Base-by-base conservation (phyloP, 2,113 vertebrate genomes). In the Entosphenus tridentatus region DNA sequence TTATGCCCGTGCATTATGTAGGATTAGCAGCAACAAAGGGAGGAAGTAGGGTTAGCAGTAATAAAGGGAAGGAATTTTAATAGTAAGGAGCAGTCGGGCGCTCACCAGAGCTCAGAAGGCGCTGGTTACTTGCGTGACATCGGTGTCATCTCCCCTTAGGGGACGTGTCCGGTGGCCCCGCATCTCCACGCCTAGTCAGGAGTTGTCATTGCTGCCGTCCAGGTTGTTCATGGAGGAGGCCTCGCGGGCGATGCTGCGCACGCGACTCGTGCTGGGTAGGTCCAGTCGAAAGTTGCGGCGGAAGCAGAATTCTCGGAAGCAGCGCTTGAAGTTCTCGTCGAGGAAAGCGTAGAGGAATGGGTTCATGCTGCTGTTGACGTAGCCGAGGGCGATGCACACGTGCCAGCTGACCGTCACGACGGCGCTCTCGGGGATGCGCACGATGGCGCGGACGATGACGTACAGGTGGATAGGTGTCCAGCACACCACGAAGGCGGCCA, bases 401-500 rank as follows among this genome's bases (percentile, higher is more conserved):
- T 97, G 91, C 84, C 95, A 86, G 78, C 83, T 81, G 71, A 86
- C 87, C 73, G 84, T 76, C 73, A 93, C 85, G 0, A 89, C 76
- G 10, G 84, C 86, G 76, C 89, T 88, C 71, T 79, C 79, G 74
- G 92, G 74, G 8, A 95, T 85, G 71, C 83, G 78, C 76, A 90
- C 86, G 76, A 93, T 78, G 0, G 84, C 91, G 80, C 80, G 90
- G 76, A 96, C 72, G 1, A 97, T 97, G 79, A 96, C 91, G 56
- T 95, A 97, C 79, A 97, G 83, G 78, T 97, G 92, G 77, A 97
- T 97, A 73, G 92, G 92, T 0, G 91, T 89, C 92, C 92, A 96
- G 78, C 90, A 95, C 78, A 97, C 74, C 74, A 97, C 88, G 79
- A 97, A 97, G 75, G 85, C 91, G 0, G 88, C 88, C 72, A 96